These are phyloP conservation scores for Cotesia congregata DNA, from an alignment of 2,888 invertebrate species.

Conservation along the genomic window DNA sequence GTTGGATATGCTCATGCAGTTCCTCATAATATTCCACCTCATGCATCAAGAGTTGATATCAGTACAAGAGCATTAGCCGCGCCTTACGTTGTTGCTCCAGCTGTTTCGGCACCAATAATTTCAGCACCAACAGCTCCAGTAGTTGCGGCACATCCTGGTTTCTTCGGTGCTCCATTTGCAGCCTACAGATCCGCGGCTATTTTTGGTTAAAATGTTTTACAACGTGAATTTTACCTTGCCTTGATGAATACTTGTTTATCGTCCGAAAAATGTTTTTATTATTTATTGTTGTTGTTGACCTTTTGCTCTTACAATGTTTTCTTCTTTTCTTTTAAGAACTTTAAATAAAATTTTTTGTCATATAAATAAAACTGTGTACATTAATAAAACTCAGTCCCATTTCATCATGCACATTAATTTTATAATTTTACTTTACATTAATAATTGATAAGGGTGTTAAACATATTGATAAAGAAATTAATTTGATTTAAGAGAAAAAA, in stretches of 20 bases:
- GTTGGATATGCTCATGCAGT: slow-evolving; percentile 74
- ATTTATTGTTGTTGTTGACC: slow-evolving; percentile 1
- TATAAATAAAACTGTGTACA: not conserved
- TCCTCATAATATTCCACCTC: slow-evolving; percentile 77
- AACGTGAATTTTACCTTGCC: slow-evolving; percentile 35
- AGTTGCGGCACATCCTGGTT: slow-evolving; percentile 54
- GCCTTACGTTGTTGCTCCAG: slow-evolving; percentile 69
- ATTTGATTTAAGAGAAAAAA: too few species aligned
- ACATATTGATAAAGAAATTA: too few species aligned
- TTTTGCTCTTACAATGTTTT: not conserved
- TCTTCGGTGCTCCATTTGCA: slow-evolving; percentile 63
- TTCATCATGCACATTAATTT: too few species aligned
- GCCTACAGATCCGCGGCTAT: slow-evolving; percentile 64
- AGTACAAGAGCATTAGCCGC: slow-evolving; percentile 70
- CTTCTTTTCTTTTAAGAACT: not conserved
- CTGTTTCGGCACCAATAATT: slow-evolving; percentile 48
- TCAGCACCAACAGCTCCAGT: slow-evolving; percentile 66
- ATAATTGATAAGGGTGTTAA: too few species aligned
- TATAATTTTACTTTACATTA: too few species aligned
- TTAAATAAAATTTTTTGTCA: not conserved
- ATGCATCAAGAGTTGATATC: slow-evolving; percentile 75
- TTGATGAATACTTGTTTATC: slow-evolving; percentile 34
- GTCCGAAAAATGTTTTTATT: slow-evolving; percentile 35
- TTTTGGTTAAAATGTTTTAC: not conserved
- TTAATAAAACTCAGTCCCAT: not conserved